Evolutionary conservation across 2,888 invertebrate species (phyloP).

Genomic region (Lasioglossum vierecki): DNA sequence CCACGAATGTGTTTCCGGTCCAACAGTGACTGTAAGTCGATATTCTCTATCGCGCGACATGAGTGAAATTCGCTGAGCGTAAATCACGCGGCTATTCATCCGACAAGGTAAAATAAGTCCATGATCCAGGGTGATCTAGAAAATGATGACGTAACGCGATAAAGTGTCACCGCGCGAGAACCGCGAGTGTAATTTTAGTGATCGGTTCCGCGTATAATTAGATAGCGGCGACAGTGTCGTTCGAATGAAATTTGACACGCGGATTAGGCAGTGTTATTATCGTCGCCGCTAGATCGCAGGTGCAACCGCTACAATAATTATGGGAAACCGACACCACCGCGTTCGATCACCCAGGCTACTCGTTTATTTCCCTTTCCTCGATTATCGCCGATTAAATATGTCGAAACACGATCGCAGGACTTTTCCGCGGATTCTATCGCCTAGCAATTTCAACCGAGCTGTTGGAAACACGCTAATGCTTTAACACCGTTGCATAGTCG

Average conservation of each 20-base stretch:
- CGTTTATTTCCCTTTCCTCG: conserved; percentile 7
- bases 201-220: conserved; percentile 45
- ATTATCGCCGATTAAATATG: conserved; percentile 48
- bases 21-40: neutral
- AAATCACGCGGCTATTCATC: neutral
- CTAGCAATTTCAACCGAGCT: conserved; percentile 20
- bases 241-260: conserved; percentile 52
- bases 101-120: neutral
- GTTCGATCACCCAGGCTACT: neutral
- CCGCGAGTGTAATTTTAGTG: conserved; percentile 20
- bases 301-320: conserved; percentile 47
- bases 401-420: conserved; percentile 41
- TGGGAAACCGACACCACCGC: conserved; percentile 46
- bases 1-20: neutral
- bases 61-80: neutral
- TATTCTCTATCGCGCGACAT: neutral
- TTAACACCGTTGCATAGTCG: neutral
- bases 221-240: conserved; percentile 34
- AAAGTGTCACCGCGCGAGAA: conserved; percentile 8
- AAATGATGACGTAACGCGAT: conserved; percentile 27
- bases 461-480: neutral
- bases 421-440: conserved; percentile 9
- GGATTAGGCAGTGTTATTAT: conserved; percentile 42
- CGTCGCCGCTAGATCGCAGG: conserved; percentile 34
- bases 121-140: conserved; percentile 7